These are phyloP conservation scores for Limenitis camilla DNA, from an alignment of 2,888 invertebrate species.

Conservation along the genomic window DNA sequence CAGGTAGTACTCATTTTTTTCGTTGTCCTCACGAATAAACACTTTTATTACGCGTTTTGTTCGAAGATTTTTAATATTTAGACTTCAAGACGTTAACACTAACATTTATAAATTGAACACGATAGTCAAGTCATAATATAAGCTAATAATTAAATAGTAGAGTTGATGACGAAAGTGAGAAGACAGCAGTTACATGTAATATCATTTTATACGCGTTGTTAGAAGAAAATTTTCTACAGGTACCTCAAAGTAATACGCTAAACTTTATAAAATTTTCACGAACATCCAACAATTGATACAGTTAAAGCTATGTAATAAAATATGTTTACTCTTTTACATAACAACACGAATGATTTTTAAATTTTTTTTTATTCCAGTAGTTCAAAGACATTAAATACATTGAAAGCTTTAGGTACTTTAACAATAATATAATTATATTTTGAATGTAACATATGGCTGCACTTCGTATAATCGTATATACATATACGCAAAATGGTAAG, in stretches of 20 bases:
- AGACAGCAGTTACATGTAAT: background rate
- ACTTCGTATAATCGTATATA: slow-evolving; percentile 4
- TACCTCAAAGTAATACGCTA: slow-evolving; percentile 13
- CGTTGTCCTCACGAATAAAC: background rate
- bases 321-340: slow-evolving; percentile 41
- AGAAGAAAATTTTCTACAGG: slow-evolving; percentile 6
- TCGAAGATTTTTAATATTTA: background rate
- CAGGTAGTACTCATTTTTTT: slow-evolving; percentile 8
- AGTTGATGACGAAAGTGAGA: background rate
- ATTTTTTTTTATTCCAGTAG: slow-evolving; percentile 23
- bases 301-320: slow-evolving; percentile 49
- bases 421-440: slow-evolving; percentile 5
- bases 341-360: slow-evolving; percentile 25
- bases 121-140: background rate
- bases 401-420: slow-evolving; percentile 13
- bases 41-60: slow-evolving; percentile 1
- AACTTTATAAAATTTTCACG: slow-evolving; percentile 39
- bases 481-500: slow-evolving; percentile 6
- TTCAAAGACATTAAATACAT: slow-evolving; percentile 14
- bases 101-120: background rate
- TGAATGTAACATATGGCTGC: slow-evolving; percentile 4
- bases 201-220: background rate
- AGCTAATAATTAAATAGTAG: background rate
- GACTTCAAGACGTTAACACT: background rate
- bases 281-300: slow-evolving; percentile 48